Conservation (phyloP, 2,797 vertebrate genomes). For the Dryobates pubescens region DNA sequence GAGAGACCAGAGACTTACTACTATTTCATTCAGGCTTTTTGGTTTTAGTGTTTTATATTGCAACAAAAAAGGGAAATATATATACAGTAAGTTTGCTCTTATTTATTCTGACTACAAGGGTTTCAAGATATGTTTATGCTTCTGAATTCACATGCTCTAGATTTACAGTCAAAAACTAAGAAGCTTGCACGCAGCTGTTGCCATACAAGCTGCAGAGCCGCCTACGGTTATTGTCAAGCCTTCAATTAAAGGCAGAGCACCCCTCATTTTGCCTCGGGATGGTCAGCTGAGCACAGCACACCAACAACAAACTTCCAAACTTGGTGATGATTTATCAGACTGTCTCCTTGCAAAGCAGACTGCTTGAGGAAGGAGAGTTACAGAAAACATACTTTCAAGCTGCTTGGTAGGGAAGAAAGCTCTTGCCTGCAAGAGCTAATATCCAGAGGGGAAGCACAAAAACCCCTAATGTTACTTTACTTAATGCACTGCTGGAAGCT, state of each 20-base stretch:
- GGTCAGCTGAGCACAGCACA: conserved; percentile 29
- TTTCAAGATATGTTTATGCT: conserved; percentile 18
- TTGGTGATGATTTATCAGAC: conserved; percentile 38
- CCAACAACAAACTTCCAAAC: conserved; percentile 47
- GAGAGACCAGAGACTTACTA: conserved; percentile 29
- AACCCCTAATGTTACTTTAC: not conserved
- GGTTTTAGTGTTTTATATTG: not conserved
- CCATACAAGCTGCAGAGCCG: conserved; percentile 11
- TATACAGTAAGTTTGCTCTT: not conserved
- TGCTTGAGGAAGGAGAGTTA: not conserved
- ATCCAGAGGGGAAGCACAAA: not conserved
- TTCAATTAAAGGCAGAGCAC: conserved; percentile 57
- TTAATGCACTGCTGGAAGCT: not conserved
- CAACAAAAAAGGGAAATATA: conserved; percentile 10
- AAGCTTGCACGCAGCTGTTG: conserved; percentile 38
- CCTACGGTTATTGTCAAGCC: conserved; percentile 43
- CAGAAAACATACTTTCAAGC: not conserved
- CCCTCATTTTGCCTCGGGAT: not conserved
- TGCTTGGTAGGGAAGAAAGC: not conserved
- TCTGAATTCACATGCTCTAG: conserved; percentile 5
- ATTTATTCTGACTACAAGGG: not conserved
- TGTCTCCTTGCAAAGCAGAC: not conserved
- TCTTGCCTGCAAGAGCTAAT: not conserved
- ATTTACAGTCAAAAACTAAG: conserved; percentile 18
- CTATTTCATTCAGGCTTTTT: conserved; percentile 50